Percentiles rank a stretch among this genome's conserved stretches.
phyloP scores from a whole-genome alignment of 2,797 vertebrate genomes.

The Danionella dracula region DNA sequence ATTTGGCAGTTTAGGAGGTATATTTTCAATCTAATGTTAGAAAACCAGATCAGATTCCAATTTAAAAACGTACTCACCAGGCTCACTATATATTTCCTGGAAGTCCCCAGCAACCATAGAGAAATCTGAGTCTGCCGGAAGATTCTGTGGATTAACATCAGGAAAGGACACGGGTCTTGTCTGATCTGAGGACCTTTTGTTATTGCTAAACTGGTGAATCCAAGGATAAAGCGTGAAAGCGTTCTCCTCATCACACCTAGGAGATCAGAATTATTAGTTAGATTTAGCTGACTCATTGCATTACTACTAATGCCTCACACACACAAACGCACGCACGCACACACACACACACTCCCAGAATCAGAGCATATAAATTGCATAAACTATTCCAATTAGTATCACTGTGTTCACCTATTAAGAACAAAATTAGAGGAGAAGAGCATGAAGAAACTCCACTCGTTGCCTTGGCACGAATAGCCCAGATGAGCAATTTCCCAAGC shows the following conservation, averaged over 20 bases:
- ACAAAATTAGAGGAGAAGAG: slow-evolving; percentile 99
- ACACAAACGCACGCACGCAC: too few relatives aligned
- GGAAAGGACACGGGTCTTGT: slow-evolving; percentile 88
- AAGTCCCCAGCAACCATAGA: slow-evolving; percentile 99
- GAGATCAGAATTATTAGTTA: slow-evolving; percentile 1
- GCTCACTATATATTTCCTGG: slow-evolving; percentile 89
- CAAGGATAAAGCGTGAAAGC: slow-evolving; percentile 91
- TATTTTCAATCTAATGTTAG: too few relatives aligned
- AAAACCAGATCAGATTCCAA: too few relatives aligned
- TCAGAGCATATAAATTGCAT: too few relatives aligned
- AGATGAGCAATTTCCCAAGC: slow-evolving; percentile 96
- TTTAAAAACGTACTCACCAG: slow-evolving; percentile 84
- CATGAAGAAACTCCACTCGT: slow-evolving; percentile 99
- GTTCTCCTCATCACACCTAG: slow-evolving; percentile 91
- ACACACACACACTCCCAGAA: too few relatives aligned
- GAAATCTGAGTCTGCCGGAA: slow-evolving; percentile 86
- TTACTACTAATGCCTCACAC: neutral
- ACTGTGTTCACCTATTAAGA: slow-evolving; percentile 85
- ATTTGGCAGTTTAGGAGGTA: too few relatives aligned
- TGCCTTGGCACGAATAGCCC: slow-evolving; percentile 95
- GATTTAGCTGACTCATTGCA: too few relatives aligned
- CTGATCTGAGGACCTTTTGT: slow-evolving; percentile 90
- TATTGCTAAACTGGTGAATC: slow-evolving; percentile 99
- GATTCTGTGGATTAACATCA: slow-evolving; percentile 90
- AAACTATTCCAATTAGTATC: too few relatives aligned